phyloP scores from a whole-genome alignment of 1,140 invertebrate species.

The Drosophila sp. region DNA sequence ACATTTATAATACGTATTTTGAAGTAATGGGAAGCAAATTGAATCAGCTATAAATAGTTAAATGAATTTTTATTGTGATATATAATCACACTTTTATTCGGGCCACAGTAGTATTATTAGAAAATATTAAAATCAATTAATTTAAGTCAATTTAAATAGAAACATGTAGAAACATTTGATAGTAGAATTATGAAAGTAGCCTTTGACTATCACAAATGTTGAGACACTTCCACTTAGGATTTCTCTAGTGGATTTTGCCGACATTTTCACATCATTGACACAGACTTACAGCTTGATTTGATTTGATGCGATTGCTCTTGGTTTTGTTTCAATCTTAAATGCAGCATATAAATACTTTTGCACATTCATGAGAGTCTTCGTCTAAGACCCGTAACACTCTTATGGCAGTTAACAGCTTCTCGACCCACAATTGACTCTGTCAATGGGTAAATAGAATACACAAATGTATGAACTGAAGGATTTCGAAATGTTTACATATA shows the following conservation, averaged over 20 bases:
- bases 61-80: no score
- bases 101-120: no score
- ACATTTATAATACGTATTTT: no score
- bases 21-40: no score
- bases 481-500: constrained; percentile 57
- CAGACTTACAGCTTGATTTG: constrained; percentile 36
- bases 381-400: constrained; percentile 16
- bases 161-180: no score
- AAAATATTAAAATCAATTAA: no score
- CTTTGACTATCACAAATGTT: constrained; percentile 1
- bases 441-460: constrained; percentile 54
- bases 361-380: constrained; percentile 26
- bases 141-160: no score
- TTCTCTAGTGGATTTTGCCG: constrained; percentile 2
- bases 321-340: constrained; percentile 4
- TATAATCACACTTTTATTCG: no score
- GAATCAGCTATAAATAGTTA: no score
- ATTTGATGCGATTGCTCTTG: neutral
- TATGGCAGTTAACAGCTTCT: constrained; percentile 21
- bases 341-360: constrained; percentile 36
- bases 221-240: constrained; percentile 14
- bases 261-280: constrained; percentile 41
- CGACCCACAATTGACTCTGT: constrained; percentile 18
- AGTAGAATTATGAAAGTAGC: no score
- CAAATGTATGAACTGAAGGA: constrained; percentile 57